Evolutionary conservation across 1,140 invertebrate species (phyloP), one percentile per base, ranked within the genome.

Genomic region (Cheumatopsyche charites): DNA sequence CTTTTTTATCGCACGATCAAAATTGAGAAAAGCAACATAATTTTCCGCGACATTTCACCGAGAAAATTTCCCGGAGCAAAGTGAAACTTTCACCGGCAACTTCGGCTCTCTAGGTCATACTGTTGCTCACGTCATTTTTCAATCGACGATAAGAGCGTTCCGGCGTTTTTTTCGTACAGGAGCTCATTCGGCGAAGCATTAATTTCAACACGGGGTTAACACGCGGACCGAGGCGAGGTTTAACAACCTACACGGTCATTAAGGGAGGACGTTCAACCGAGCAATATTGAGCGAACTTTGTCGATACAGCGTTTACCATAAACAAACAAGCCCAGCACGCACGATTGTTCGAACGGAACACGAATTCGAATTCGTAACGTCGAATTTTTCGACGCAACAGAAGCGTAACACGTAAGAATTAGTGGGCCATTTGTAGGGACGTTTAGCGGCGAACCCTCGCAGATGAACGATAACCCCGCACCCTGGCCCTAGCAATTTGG

Each of bases 401-500:
- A 36, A 36, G 9, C 29, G 29, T 58, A 58, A 19, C 23, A 23
- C 0, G 21, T 36, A 36, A 36, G 29, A 36, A 36, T 36, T 36
- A 36, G 29, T 26, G 21, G 21, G 23, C 55, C 55, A 58, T 58
- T 58, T 58, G 55, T 58, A 58, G 21, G 29, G 13, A 58, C 55
- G 55, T 19, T 58, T 58, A 58, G 55, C n/a, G 15, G 23, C 49
- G 29, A 9, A 36, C 29, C 29, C 9, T 4, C 23, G 21, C 21
- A 58, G 55, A 58, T 58, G 55, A 58, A 58, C 55, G 55, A 58
- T 58, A 58, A 58, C 55, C 55, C 9, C 29, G 29, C 9, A 3
- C 29, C 29, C 29, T 3, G 3, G 9, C 9, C 29, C 29, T 36
- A 19, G 55, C 55, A 58, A 19, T 58, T 58, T 58, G 55, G 4